These are phyloP conservation scores for Leucophenga varia DNA, from an alignment of 1,140 invertebrate species.

Conservation along the genomic window DNA sequence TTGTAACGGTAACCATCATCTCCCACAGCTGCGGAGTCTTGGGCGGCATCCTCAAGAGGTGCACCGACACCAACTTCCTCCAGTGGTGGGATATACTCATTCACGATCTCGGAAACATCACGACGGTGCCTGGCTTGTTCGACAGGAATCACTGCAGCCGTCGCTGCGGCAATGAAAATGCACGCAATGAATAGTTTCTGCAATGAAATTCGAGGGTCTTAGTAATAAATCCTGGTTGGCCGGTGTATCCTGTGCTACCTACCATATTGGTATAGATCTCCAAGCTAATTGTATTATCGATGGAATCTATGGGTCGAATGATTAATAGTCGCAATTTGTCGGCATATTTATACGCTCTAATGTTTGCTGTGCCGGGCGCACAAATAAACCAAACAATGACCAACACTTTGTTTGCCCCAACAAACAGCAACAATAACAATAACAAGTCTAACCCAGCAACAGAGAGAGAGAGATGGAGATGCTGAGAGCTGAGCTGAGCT, in stretches of 20 bases:
- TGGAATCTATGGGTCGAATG: constrained; percentile 52
- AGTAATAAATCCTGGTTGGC: constrained; percentile 10
- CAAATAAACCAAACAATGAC: constrained; percentile 35
- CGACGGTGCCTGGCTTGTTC: constrained; percentile 50
- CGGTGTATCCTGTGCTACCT: constrained; percentile 22
- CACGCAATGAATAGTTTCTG: constrained; percentile 47
- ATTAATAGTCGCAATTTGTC: constrained; percentile 52
- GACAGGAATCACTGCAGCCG: constrained; percentile 53
- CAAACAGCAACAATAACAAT: constrained; percentile 30
- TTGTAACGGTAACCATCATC: constrained; percentile 37
- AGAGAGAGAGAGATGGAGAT: constrained; percentile 3
- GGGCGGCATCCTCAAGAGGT: constrained; percentile 9
- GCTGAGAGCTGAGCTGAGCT: constrained; percentile 2
- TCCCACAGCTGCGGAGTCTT: constrained; percentile 7
- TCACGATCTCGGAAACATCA: constrained; percentile 40
- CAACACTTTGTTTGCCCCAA: constrained; percentile 39
- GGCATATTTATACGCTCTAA: constrained; percentile 48
- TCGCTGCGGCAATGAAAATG: constrained; percentile 49
- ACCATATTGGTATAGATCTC: constrained; percentile 48
- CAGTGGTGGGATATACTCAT: constrained; percentile 38
- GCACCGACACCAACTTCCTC: constrained; percentile 28
- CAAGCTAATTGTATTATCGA: constrained; percentile 44
- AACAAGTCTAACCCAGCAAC: neutral
- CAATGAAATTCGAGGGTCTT: too few relatives aligned
- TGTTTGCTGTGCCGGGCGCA: constrained; percentile 32